These are phyloP conservation scores for Uloborus plumipes DNA, from an alignment of 2,888 invertebrate genomes.

Conservation along the genomic window DNA sequence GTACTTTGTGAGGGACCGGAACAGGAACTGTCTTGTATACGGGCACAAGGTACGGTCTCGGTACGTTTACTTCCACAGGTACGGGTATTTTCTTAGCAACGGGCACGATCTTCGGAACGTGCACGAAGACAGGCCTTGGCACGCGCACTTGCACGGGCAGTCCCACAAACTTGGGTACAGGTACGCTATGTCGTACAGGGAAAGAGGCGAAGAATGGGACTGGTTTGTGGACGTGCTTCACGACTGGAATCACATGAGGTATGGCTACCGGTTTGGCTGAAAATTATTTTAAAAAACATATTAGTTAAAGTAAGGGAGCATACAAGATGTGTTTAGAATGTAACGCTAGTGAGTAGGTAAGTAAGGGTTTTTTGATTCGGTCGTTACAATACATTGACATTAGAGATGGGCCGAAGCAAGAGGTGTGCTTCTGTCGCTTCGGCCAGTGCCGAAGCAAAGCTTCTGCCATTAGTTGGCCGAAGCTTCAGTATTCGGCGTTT, in stretches of 20 bases:
- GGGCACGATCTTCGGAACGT: constrained; percentile 67
- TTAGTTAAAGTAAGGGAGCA: too few species aligned
- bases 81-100: constrained; percentile 65
- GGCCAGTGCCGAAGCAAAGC: too few species aligned
- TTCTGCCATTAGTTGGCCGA: too few species aligned
- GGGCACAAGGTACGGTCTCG: constrained; percentile 60
- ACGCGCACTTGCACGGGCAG: constrained; percentile 59
- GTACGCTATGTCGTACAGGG: constrained; percentile 44
- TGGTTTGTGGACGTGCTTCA: constrained; percentile 60
- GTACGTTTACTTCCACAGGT: constrained; percentile 46
- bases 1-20: constrained; percentile 52
- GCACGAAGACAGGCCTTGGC: constrained; percentile 67
- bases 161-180: constrained; percentile 54
- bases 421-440: too few species aligned
- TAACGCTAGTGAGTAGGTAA: too few species aligned
- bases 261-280: constrained; percentile 53
- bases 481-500: too few species aligned
- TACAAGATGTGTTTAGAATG: too few species aligned
- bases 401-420: too few species aligned
- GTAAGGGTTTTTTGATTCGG: too few species aligned
- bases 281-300: background rate
- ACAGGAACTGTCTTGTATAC: constrained; percentile 60
- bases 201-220: constrained; percentile 47
- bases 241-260: constrained; percentile 55
- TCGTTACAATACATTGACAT: too few species aligned